Evolutionary conservation across 2,888 invertebrate genomes (phyloP), one percentile per base, ranked within the genome.

Genomic region (Stomorhina lunata): DNA sequence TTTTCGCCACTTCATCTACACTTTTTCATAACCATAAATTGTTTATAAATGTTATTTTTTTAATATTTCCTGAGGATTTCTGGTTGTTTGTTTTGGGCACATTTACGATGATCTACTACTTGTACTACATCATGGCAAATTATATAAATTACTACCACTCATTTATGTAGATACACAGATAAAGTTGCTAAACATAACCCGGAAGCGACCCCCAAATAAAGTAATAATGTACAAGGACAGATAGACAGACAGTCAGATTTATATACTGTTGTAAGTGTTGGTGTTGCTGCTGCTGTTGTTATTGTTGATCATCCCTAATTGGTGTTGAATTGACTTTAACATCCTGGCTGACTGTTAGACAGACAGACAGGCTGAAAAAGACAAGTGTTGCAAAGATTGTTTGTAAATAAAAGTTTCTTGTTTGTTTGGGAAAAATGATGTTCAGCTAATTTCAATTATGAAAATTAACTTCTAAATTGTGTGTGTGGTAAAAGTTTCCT

Each of bases 271-370:
- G 17, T n/a, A 4, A 32, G 9, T 9, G 5, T 15, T 43, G 43
- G n/a, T 43, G 12, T 6, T 43, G 15, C 17, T 43, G 43, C n/a
- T 29, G 27, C 10, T 75, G 55, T 43, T 75, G 29, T n/a, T 50
- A 40, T 43, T 61, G 88, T 87, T 90, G 87, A 90, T 90, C 91
- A 90, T 88, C 89, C 89, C 90, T 90, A 90, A 90, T 90, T 91
- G 91, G 89, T 90, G 91, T 90, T 90, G 91, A 91, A 91, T 91
- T 89, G 87, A 90, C 88, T 90, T 89, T 87, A 84, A 86, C 75
- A 71, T 65, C 5, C 4, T 17, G 27, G 20, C 57, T 45, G 34
- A n/a, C n/a, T n/a, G n/a, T n/a, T n/a, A n/a, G n/a, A n/a, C n/a
- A n/a, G n/a, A n/a, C n/a, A n/a, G n/a, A n/a, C n/a, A n/a, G n/a